Evolutionary conservation across 2,888 invertebrate genomes (phyloP), one percentile per base, ranked within the genome.

Genomic region (Netelia melanura): DNA sequence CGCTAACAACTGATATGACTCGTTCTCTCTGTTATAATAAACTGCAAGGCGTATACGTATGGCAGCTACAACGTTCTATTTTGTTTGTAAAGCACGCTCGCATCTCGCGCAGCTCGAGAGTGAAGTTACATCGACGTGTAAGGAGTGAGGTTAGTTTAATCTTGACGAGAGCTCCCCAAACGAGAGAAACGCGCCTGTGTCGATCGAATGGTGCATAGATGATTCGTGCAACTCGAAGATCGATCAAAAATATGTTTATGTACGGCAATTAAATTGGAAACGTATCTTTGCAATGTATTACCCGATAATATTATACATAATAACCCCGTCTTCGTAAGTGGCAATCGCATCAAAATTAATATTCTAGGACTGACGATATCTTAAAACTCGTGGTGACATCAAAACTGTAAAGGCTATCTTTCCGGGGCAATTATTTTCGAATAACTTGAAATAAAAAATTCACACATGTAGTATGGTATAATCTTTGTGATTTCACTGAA

Each of bases 31-130:
- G 8, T 48, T 14, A 48, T 48, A 48, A 48, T 48, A 48, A 14
- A 48, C 14, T 14, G 14, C 48, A 48, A 48, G 48, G 3, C 11
- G 48, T 14, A 48, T 14, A 38, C 38, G 38, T 38, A 38, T 38
- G 38, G 38, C 3, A 8, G 38, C 38, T 38, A 38, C 5, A 38
- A 6, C 38, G 6, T 38, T 38, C 6, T 38, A 38, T 54, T 54
- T 54, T n/a, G 14, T 54, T 14, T 6, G 14, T 6, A 54, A n/a
- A 54, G 54, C 54, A n/a, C 11, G n/a, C n/a, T n/a, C 54, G 14
- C 11, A n/a, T n/a, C 54, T 54, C 54, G 17, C 54, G 54, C 14
- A n/a, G 54, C n/a, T 54, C n/a, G 54, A 54, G 54, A 54, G 54
- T 54, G 54, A 54, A n/a, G n/a, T 54, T 54, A 54, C 54, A 54